phyloP scores from a whole-genome alignment of 2,797 vertebrate species.

The Garrulus glandarius region DNA sequence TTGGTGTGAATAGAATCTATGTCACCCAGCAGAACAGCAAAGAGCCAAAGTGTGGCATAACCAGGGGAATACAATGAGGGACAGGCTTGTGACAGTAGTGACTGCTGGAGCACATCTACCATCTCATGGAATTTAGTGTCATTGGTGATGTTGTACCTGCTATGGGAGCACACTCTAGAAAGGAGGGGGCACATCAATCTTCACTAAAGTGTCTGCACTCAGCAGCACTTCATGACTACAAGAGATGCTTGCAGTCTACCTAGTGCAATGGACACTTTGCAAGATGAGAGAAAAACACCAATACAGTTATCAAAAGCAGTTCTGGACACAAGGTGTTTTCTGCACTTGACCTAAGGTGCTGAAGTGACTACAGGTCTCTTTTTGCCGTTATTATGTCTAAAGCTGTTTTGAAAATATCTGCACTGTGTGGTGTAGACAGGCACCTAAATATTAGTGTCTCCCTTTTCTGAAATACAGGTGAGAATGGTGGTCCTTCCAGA shows the following conservation, averaged over 20 bases:
- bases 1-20: background rate
- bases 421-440: background rate
- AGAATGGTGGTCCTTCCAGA: background rate
- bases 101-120: background rate
- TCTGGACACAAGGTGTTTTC: background rate
- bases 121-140: background rate
- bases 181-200: background rate
- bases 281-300: background rate
- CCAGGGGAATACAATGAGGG: rapidly evolving
- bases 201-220: background rate
- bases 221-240: background rate
- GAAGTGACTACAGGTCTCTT: background rate
- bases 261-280: background rate
- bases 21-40: background rate
- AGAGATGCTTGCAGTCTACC: background rate
- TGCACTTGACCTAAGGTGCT: background rate
- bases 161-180: background rate
- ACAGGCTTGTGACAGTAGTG: background rate
- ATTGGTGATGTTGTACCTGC: background rate
- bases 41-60: background rate
- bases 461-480: background rate
- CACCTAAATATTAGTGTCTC: background rate
- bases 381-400: background rate
- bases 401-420: background rate
- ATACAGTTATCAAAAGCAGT: background rate